phyloP scores from a whole-genome alignment of 2,797 vertebrate species.

The Parauchenoglanis punctatus region DNA sequence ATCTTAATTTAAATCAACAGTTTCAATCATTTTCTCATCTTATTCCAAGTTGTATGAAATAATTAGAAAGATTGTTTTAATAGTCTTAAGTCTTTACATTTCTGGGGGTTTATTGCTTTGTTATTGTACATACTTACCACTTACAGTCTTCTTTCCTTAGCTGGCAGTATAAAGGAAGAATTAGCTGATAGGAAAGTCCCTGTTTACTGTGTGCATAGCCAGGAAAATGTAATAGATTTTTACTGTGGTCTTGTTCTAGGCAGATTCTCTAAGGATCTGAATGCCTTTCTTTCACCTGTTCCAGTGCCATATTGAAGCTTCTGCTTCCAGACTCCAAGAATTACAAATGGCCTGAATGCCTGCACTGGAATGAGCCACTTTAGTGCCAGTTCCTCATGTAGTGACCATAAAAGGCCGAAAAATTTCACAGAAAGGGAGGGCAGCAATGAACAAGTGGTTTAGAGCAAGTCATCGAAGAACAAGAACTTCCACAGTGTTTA shows the following conservation, averaged over 20 bases:
- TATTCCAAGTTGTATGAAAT: not conserved
- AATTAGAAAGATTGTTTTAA: not conserved
- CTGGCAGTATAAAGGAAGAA: not conserved
- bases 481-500: not conserved
- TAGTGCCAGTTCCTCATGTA: slow-evolving; percentile 52
- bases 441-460: slow-evolving; percentile 25
- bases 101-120: not conserved
- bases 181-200: not conserved
- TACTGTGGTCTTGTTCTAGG: slow-evolving; percentile 38
- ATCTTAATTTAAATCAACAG: not conserved
- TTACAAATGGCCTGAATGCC: slow-evolving; percentile 59
- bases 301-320: slow-evolving; percentile 56
- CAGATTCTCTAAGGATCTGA: not conserved
- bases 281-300: slow-evolving; percentile 57
- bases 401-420: slow-evolving; percentile 64
- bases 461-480: not conserved
- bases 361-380: slow-evolving; percentile 37
- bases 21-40: not conserved
- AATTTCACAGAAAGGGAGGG: slow-evolving; percentile 43
- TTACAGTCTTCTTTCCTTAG: not conserved
- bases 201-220: slow-evolving; percentile 7
- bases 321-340: slow-evolving; percentile 52
- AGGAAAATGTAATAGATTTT: slow-evolving; percentile 1
- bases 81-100: not conserved
- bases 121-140: not conserved